Percentiles rank a stretch among this genome's conserved stretches.
phyloP scores from a whole-genome alignment of 2,888 invertebrate genomes.

The Iphiclides podalirius region DNA sequence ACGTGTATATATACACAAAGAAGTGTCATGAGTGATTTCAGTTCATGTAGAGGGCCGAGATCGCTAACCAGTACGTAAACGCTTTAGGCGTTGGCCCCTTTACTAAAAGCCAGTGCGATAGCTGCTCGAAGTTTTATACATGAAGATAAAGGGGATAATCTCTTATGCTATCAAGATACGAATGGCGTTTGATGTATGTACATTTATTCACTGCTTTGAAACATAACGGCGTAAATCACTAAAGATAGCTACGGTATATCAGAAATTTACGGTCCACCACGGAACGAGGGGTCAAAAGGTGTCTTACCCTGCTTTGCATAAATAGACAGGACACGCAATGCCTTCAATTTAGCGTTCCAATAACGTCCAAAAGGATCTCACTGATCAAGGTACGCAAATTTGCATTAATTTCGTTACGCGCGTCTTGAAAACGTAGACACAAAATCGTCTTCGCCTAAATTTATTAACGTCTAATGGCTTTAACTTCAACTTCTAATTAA shows the following conservation, averaged over 20 bases:
- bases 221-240: constrained; percentile 27
- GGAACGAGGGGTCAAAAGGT: constrained; percentile 35
- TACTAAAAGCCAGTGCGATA: no score
- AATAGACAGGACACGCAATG: constrained; percentile 35
- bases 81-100: no score
- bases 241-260: constrained; percentile 34
- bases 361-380: constrained; percentile 29
- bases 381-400: constrained; percentile 21
- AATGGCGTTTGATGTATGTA: no score
- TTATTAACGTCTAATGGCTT: no score
- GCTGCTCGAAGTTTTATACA: no score
- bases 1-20: no score
- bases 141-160: no score
- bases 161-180: no score
- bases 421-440: neutral
- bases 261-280: constrained; percentile 35
- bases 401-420: constrained; percentile 2
- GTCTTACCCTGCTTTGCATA: constrained; percentile 42
- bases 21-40: no score
- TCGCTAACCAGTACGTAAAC: no score
- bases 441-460: neutral
- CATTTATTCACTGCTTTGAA: constrained; percentile 16
- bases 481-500: no score
- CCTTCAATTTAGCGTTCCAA: constrained; percentile 38
- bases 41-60: no score